Conservation (phyloP, 1,140 invertebrate genomes). For the Rhizoglyphus robini region DNA sequence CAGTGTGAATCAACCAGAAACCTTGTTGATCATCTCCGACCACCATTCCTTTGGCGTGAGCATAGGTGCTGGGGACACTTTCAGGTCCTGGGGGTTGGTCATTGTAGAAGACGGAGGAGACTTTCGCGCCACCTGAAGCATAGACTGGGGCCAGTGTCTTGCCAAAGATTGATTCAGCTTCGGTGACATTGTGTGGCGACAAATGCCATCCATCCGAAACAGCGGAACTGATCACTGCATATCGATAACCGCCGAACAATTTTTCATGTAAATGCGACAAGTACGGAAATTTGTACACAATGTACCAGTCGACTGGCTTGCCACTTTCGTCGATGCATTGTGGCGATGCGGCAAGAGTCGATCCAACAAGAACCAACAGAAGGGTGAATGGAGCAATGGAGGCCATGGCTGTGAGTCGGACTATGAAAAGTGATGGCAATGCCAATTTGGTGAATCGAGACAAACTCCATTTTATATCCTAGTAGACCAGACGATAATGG, state of each 20-base stretch:
- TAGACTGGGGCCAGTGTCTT: conserved; percentile 21
- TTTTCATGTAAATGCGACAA: background rate
- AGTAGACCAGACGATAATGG: too few relatives aligned
- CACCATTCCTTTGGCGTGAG: conserved; percentile 43
- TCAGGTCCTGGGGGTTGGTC: background rate
- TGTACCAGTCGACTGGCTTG: conserved; percentile 23
- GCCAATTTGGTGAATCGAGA: too few relatives aligned
- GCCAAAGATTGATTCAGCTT: conserved; percentile 21
- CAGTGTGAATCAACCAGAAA: conserved; percentile 81
- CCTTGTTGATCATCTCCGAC: conserved; percentile 43
- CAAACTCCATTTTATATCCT: too few relatives aligned
- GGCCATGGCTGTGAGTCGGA: too few relatives aligned
- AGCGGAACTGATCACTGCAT: conserved; percentile 19
- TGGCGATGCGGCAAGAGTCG: background rate
- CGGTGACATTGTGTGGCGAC: conserved; percentile 19
- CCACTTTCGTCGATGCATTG: conserved; percentile 20
- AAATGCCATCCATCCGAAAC: conserved; percentile 1
- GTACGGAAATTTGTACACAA: conserved; percentile 25
- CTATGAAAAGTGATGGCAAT: too few relatives aligned
- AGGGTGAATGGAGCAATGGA: too few relatives aligned
- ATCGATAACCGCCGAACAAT: conserved; percentile 18
- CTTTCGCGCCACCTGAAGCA: background rate
- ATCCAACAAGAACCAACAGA: background rate
- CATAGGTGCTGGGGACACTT: background rate
- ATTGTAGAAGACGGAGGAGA: background rate